Evolutionary conservation across 2,888 invertebrate genomes (phyloP).

Genomic region (Lasiommata megera): DNA sequence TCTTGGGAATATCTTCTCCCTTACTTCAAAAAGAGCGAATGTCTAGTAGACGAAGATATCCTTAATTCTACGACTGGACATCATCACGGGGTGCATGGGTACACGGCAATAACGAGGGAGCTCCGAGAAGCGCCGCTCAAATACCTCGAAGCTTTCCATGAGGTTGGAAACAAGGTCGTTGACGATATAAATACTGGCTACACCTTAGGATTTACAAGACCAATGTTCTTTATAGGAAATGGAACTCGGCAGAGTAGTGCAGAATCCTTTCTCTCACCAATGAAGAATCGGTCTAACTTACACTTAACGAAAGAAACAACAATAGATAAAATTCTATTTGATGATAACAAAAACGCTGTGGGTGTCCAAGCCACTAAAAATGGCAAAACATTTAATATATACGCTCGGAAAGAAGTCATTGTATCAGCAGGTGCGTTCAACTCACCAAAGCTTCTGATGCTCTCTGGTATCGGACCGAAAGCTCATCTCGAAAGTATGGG

Average conservation of each 20-base stretch:
- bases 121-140: conserved; percentile 31
- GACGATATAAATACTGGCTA: conserved; percentile 55
- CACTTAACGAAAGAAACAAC: conserved; percentile 62
- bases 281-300: conserved; percentile 48
- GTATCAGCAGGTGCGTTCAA: conserved; percentile 66
- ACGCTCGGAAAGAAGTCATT: conserved; percentile 65
- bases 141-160: conserved; percentile 54
- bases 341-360: conserved; percentile 50
- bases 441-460: conserved; percentile 67
- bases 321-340: conserved; percentile 70
- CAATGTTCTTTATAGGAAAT: conserved; percentile 58
- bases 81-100: conserved; percentile 59
- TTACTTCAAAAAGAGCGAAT: conserved; percentile 73
- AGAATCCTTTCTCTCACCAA: conserved; percentile 61
- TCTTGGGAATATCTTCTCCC: conserved; percentile 66
- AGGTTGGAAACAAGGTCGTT: conserved; percentile 55
- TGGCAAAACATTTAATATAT: conserved; percentile 39
- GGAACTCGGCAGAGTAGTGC: conserved; percentile 71
- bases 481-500: conserved; percentile 47
- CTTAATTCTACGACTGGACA: conserved; percentile 26
- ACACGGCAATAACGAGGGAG: conserved; percentile 52
- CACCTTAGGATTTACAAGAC: conserved; percentile 65
- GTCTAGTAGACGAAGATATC: conserved; percentile 39
- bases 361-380: conserved; percentile 59
- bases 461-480: conserved; percentile 71